phyloP scores from a whole-genome alignment of 2,113 vertebrate species.

The Rhombomys opimus region DNA sequence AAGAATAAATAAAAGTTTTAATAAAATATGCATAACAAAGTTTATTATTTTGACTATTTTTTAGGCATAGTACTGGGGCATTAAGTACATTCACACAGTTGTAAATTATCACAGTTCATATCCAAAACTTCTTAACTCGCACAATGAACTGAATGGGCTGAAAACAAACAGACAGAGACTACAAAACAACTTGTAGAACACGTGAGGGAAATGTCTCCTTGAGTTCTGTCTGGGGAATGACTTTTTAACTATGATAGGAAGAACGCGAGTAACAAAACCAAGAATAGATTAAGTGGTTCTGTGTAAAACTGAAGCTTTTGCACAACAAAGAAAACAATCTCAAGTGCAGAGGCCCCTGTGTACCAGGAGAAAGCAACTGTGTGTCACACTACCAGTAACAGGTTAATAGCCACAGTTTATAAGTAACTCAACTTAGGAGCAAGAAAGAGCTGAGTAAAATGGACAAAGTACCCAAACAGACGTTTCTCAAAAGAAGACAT shows the following conservation, averaged over 20 bases:
- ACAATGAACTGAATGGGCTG: not conserved
- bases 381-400: not conserved
- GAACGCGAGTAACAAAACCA: not conserved
- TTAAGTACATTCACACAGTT: not conserved
- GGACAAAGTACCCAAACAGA: not conserved
- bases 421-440: not conserved
- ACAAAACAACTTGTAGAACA: not conserved
- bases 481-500: not conserved
- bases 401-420: not conserved
- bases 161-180: not conserved
- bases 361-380: not conserved
- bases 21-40: not conserved
- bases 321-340: not conserved
- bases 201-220: not conserved
- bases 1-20: not conserved
- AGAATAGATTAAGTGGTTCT: not conserved
- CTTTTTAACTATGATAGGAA: not conserved
- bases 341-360: not conserved
- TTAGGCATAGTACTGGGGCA: not conserved
- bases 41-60: not conserved
- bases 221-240: not conserved
- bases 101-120: not conserved
- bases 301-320: not conserved
- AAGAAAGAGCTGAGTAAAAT: not conserved
- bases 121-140: not conserved